These are phyloP conservation scores for Cinclus mexicanus DNA, from an alignment of 2,113 vertebrate genomes.

Conservation along the genomic window DNA sequence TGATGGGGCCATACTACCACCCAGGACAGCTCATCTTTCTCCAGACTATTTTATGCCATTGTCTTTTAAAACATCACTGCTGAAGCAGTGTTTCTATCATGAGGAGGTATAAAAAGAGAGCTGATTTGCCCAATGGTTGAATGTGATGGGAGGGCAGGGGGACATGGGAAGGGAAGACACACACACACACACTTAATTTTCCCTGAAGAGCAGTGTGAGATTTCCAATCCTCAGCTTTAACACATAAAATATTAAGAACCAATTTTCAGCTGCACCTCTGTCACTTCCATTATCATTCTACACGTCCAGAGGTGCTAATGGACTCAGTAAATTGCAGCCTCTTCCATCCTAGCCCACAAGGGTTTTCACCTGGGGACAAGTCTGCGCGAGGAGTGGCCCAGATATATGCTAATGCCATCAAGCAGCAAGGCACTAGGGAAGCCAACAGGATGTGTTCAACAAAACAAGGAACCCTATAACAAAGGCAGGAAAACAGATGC, in stretches of 20 bases:
- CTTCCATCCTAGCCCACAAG: constrained; percentile 71
- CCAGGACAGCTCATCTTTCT: neutral
- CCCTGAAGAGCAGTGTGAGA: constrained; percentile 81
- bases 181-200: constrained; percentile 69
- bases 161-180: neutral
- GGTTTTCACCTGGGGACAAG: constrained; percentile 72
- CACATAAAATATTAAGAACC: constrained; percentile 96
- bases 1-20: neutral
- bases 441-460: constrained; percentile 22
- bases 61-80: neutral
- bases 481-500: constrained; percentile 45
- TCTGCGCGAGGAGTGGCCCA: constrained; percentile 67
- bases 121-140: constrained; percentile 22
- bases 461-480: neutral
- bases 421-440: constrained; percentile 14
- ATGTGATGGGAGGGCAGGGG: neutral
- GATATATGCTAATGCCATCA: constrained; percentile 72
- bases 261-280: constrained; percentile 90
- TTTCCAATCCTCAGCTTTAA: constrained; percentile 77
- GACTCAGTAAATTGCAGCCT: constrained; percentile 81
- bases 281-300: constrained; percentile 87
- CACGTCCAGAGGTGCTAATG: constrained; percentile 88
- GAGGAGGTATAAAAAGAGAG: constrained; percentile 16
- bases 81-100: constrained; percentile 16
- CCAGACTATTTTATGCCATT: constrained; percentile 7